Percentiles rank a stretch among this genome's conserved stretches.
phyloP scores from a whole-genome alignment of 2,797 vertebrate genomes.

The Phataginus tetradactyla region DNA sequence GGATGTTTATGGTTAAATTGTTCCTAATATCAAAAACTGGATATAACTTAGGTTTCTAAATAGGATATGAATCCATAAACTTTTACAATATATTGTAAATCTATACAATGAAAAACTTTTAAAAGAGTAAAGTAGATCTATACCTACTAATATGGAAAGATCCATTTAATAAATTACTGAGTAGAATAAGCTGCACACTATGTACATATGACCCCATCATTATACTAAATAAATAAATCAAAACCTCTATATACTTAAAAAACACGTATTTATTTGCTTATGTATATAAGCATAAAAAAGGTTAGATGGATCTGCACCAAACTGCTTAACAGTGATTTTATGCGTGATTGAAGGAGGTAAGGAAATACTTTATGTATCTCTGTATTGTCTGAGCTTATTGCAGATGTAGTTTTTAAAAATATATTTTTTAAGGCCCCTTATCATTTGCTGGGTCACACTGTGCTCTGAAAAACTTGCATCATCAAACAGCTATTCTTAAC shows the following conservation, averaged over 20 bases:
- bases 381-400: neutral
- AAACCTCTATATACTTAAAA: neutral
- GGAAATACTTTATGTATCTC: neutral
- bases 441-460: neutral
- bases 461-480: slow-evolving; percentile 23
- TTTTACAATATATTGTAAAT: neutral
- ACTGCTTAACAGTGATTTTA: neutral
- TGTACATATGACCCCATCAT: neutral
- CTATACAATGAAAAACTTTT: slow-evolving; percentile 10
- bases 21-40: slow-evolving; percentile 18
- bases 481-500: slow-evolving; percentile 17
- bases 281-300: slow-evolving; percentile 27
- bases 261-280: neutral
- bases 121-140: neutral
- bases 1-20: neutral
- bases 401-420: neutral
- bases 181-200: neutral
- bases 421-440: neutral
- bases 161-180: slow-evolving; percentile 19
- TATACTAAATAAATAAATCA: neutral
- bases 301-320: slow-evolving; percentile 2
- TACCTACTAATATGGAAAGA: neutral
- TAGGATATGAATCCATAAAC: neutral
- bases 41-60: slow-evolving; percentile 48
- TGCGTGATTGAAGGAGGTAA: neutral